Conservation (phyloP, 2,888 invertebrate species). For the Rugalucina vietnamica region DNA sequence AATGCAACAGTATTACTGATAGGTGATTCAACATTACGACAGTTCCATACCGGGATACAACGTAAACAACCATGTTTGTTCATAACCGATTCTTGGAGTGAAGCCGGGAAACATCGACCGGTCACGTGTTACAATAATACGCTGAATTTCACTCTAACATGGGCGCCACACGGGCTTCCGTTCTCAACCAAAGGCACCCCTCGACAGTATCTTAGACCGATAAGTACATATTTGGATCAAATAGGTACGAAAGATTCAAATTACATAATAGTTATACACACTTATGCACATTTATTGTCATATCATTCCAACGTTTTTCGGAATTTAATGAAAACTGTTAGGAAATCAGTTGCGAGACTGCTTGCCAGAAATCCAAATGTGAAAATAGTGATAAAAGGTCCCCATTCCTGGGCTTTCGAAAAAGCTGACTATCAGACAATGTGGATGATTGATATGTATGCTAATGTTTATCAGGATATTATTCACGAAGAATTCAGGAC, state of each 20-base stretch:
- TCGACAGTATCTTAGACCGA: constrained; percentile 46
- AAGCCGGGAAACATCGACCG: constrained; percentile 48
- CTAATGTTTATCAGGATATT: constrained; percentile 40
- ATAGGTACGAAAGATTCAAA: background rate
- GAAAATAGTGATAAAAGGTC: constrained; percentile 52
- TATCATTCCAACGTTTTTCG: constrained; percentile 49
- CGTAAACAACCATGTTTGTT: constrained; percentile 34
- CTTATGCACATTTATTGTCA: constrained; percentile 48
- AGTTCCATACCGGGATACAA: constrained; percentile 38
- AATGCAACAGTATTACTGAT: constrained; percentile 33
- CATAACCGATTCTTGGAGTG: constrained; percentile 44
- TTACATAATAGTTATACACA: constrained; percentile 35
- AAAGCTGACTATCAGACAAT: constrained; percentile 37
- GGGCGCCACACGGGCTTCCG: constrained; percentile 50
- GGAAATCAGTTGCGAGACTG: constrained; percentile 22
- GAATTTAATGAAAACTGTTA: constrained; percentile 34
- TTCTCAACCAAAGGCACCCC: constrained; percentile 51
- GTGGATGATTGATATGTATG: constrained; percentile 60
- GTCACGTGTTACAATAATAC: constrained; percentile 35
- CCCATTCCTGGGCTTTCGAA: constrained; percentile 52
- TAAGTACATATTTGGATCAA: constrained; percentile 31
- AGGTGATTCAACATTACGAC: constrained; percentile 54
- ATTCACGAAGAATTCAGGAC: constrained; percentile 38
- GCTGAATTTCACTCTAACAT: constrained; percentile 42
- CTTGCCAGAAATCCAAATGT: constrained; percentile 29